Evolutionary conservation across 2,797 vertebrate species (phyloP), one percentile per base, ranked within the genome.

Genomic region (Alauda arvensis): DNA sequence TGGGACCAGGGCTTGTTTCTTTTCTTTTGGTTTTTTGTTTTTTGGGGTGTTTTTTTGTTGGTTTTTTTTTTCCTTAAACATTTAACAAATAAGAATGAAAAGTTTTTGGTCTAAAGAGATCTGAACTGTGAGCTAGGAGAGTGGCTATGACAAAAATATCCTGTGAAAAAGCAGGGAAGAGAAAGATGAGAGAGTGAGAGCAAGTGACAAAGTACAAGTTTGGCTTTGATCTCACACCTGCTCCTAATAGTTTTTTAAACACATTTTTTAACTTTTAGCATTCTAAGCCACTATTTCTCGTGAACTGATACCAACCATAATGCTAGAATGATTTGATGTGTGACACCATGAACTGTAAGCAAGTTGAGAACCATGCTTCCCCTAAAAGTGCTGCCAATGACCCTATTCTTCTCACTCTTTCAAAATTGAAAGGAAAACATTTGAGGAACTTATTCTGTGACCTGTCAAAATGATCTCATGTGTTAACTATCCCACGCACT

Each of bases 71-170:
- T 7, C 18, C 33, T 20, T 31, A 55, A 78, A 37, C 17, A 24
- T 17, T 34, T 15, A 71, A 49, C 39, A 74, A 90, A 53, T 33
- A 51, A 46, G 49, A 79, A 72, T 2, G 2, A 45, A 74, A 86
- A 71, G 12, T 24, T 70, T 88, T 6, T 3, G 2, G 11, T 55
- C 29, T 76, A 45, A 75, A 49, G 14, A 74, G 31, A 52, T 56
- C 3, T 1, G 12, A 80, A 0, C 33, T 6, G 0, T 17, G 52
- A 74, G 9, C 8, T 34, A 2, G 11, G 25, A 78, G 46, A 55
- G 20, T 3, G 0, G 11, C 28, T 62, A 17, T 31, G 13, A 39
- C 19, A 83, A 78, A 68, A 87, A 77, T 2, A 71, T 18, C 17
- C 37, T 71, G 52, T 14, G 55, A 53, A 67, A 85, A 77, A 43